Conservation (phyloP, 2,888 invertebrate genomes). For the Caenorhabditis sp. region DNA sequence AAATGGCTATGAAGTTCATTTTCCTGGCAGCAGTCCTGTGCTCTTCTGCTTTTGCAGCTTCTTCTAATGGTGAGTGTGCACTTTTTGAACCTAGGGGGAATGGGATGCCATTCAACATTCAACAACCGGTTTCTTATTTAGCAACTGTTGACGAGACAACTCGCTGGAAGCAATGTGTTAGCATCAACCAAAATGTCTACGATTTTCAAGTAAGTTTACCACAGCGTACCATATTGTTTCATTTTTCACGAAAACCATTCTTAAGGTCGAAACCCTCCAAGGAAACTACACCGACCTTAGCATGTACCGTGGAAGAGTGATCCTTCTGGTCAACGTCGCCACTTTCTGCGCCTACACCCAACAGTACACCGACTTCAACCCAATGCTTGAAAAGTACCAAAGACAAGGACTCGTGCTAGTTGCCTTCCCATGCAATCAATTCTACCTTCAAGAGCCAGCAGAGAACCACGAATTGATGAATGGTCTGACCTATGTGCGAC, state of each 20-base stretch:
- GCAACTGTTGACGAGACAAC: conserved; percentile 81
- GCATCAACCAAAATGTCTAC: conserved; percentile 79
- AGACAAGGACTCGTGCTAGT: conserved; percentile 78
- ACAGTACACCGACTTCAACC: conserved; percentile 83
- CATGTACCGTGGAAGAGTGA: conserved; percentile 80
- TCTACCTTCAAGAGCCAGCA: conserved; percentile 82
- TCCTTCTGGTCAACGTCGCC: conserved; percentile 81
- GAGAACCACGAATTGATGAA: conserved; percentile 83
- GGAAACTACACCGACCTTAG: conserved; percentile 81
- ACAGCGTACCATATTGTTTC: too few relatives aligned
- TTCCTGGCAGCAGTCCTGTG: conserved; percentile 22
- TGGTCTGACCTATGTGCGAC: conserved; percentile 80
- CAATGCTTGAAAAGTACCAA: conserved; percentile 79
- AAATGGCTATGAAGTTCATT: conserved; percentile 27
- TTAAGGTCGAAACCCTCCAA: conserved; percentile 79
- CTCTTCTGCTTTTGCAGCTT: conserved; percentile 15
- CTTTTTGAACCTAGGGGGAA: conserved; percentile 35
- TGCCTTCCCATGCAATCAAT: conserved; percentile 83
- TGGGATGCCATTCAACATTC: too few relatives aligned
- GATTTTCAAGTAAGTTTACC: conserved; percentile 78
- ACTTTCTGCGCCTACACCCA: conserved; percentile 83
- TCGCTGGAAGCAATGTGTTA: conserved; percentile 79
- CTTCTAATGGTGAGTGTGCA: conserved; percentile 15
- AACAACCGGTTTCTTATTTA: conserved; percentile 14
- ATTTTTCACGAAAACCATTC: not conserved